Conservation (phyloP, 2,797 vertebrate species). For the Toxotes lorentzi region DNA sequence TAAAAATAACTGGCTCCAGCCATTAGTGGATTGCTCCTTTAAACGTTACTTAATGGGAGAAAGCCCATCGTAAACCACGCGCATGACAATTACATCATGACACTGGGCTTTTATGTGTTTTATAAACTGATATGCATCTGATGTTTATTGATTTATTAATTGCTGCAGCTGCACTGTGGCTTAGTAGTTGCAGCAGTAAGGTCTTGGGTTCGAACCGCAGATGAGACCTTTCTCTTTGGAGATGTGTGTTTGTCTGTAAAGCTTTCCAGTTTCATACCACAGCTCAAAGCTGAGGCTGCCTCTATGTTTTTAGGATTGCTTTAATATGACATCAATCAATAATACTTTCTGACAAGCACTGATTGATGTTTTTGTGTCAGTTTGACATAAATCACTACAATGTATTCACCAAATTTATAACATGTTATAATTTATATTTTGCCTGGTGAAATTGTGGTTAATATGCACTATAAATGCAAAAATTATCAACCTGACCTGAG, state of each 20-base stretch:
- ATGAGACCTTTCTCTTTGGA: background rate
- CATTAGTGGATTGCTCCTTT: slow-evolving; percentile 55
- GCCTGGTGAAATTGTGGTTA: background rate
- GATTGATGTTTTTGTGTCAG: background rate
- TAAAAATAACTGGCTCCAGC: slow-evolving; percentile 42
- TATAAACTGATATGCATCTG: slow-evolving; percentile 38
- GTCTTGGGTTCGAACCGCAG: background rate
- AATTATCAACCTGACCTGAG: too few relatives aligned
- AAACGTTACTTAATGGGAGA: slow-evolving; percentile 38
- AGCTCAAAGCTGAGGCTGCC: background rate
- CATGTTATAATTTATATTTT: background rate
- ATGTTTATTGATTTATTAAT: slow-evolving; percentile 31
- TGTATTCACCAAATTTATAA: background rate
- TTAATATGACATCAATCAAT: background rate
- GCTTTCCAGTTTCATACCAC: background rate
- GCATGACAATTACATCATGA: slow-evolving; percentile 21
- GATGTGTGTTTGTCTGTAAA: background rate
- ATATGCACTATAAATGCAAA: background rate
- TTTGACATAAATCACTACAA: background rate
- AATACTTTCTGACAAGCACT: background rate
- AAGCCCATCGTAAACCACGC: slow-evolving; percentile 29
- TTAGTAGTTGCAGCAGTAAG: slow-evolving; percentile 1
- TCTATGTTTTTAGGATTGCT: background rate
- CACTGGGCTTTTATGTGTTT: slow-evolving; percentile 22
- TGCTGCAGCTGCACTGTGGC: slow-evolving; percentile 2